Conservation (phyloP, 2,113 vertebrate genomes). For the Panthera leo region DNA sequence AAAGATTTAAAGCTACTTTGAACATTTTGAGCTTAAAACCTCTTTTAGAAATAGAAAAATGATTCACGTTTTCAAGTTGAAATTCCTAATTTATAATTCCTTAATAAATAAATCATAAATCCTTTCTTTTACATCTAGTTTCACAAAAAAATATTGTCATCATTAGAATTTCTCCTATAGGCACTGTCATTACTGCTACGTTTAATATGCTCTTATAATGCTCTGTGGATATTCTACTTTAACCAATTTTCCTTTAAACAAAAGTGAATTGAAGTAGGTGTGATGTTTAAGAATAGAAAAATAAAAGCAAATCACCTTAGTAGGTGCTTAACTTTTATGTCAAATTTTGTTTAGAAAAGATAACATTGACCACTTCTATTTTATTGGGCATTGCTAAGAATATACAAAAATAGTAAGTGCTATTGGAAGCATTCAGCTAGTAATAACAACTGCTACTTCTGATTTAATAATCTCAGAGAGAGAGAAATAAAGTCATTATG, state of each 20-base stretch:
- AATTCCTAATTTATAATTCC: slow-evolving; percentile 1
- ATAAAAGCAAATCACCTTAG: not conserved
- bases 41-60: slow-evolving; percentile 23
- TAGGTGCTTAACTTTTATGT: not conserved
- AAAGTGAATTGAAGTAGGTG: not conserved
- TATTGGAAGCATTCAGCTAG: not conserved
- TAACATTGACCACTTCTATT: not conserved
- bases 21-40: slow-evolving; percentile 6
- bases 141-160: not conserved
- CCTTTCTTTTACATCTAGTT: not conserved
- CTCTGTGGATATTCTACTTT: not conserved
- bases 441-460: not conserved
- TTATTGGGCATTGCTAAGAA: not conserved
- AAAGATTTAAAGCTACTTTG: not conserved
- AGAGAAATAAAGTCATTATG: not conserved
- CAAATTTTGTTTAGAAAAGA: not conserved
- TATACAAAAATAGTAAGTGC: not conserved
- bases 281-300: not conserved
- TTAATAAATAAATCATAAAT: slow-evolving; percentile 17
- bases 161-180: not conserved
- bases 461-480: not conserved
- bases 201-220: not conserved
- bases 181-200: not conserved
- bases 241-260: not conserved
- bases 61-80: not conserved